phyloP scores from a whole-genome alignment of 2,113 vertebrate genomes.

The Amazona vittata region DNA sequence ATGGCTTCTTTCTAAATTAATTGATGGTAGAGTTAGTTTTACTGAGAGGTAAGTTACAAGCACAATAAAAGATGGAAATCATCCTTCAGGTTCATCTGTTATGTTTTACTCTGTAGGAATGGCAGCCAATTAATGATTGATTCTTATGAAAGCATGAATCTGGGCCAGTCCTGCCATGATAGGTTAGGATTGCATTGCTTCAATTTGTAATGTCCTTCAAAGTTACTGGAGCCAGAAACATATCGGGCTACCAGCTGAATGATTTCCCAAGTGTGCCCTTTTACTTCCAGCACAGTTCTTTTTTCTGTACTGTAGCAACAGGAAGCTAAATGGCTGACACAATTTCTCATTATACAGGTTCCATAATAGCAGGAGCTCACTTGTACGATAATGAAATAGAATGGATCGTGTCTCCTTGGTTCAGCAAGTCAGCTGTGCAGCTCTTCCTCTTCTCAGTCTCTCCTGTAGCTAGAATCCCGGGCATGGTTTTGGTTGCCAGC shows the following conservation, averaged over 20 bases:
- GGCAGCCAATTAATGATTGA: neutral
- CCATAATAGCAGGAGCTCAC: neutral
- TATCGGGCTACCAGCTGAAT: neutral
- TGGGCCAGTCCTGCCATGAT: neutral
- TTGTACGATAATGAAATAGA: neutral
- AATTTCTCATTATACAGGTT: neutral
- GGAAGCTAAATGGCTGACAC: neutral
- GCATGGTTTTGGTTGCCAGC: neutral
- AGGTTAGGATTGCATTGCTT: neutral
- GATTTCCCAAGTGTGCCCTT: neutral
- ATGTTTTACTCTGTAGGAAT: neutral
- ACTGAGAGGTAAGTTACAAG: neutral
- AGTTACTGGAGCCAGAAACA: neutral
- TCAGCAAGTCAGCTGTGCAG: neutral
- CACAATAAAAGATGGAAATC: neutral
- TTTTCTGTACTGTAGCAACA: neutral
- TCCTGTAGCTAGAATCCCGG: neutral
- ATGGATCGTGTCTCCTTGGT: neutral
- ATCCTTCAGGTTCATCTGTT: neutral
- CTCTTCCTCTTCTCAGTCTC: neutral
- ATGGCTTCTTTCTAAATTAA: neutral
- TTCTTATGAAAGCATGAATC: neutral
- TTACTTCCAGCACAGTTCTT: neutral
- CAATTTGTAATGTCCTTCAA: neutral
- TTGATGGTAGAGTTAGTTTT: neutral